phyloP scores from a whole-genome alignment of 2,888 invertebrate genomes.

The Taphrorychus bicolor region DNA sequence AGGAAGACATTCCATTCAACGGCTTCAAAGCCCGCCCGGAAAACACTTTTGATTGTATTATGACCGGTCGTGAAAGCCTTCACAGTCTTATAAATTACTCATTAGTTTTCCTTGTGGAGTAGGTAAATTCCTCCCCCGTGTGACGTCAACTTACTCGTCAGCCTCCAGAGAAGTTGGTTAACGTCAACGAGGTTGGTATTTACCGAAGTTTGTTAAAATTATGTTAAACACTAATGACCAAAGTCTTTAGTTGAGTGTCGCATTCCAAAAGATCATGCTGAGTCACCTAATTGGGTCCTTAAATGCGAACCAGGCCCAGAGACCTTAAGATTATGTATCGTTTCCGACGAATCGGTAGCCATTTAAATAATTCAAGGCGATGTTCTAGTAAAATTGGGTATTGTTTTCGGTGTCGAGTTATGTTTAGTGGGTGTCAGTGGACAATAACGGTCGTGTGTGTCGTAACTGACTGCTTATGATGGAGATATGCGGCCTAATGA shows the following conservation, averaged over 20 bases:
- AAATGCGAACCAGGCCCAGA: conserved; percentile 17
- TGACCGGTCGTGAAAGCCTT: too few relatives aligned
- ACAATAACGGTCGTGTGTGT: conserved; percentile 17
- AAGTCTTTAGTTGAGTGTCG: background rate
- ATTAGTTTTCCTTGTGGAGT: too few relatives aligned
- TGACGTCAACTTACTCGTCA: too few relatives aligned
- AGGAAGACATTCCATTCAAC: too few relatives aligned
- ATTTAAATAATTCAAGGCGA: conserved; percentile 32
- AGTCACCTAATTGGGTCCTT: conserved; percentile 26
- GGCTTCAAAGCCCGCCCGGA: too few relatives aligned
- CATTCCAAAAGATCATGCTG: background rate
- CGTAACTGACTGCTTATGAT: background rate
- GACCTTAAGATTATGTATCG: conserved; percentile 30
- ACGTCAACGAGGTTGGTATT: too few relatives aligned
- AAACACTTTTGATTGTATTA: too few relatives aligned
- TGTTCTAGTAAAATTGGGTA: conserved; percentile 24
- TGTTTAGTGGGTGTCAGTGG: conserved; percentile 21
- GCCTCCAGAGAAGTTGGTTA: too few relatives aligned
- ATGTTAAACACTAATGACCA: too few relatives aligned
- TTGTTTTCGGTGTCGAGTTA: conserved; percentile 21
- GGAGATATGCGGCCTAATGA: conserved; percentile 10
- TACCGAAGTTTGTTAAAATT: too few relatives aligned
- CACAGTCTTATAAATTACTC: too few relatives aligned
- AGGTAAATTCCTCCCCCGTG: too few relatives aligned
- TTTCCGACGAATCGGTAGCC: conserved; percentile 30